Conservation (phyloP, 37 sponge, comb jelly and placozoan species). For the Diacarnus erythraeanus region DNA sequence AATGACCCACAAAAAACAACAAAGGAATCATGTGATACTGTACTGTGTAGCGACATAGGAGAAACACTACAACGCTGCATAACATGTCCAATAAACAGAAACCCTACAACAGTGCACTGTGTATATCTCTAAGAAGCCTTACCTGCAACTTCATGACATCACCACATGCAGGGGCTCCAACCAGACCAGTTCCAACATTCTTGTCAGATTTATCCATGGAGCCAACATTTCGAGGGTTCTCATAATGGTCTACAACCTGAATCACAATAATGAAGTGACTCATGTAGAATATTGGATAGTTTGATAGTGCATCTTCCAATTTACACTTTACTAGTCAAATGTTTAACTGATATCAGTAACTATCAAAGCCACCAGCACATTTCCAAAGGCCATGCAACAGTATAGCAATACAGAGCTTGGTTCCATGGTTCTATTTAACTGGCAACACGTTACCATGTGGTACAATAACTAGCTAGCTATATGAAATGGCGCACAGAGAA, state of each 20-base stretch:
- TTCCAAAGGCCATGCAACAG: too few species aligned
- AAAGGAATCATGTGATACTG: too few species aligned
- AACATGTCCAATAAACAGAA: not conserved
- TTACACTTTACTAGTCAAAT: not conserved
- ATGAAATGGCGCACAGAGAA: too few species aligned
- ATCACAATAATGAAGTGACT: too few species aligned
- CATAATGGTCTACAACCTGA: constrained; percentile 96
- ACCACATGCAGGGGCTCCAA: constrained; percentile 98
- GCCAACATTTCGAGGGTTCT: constrained; percentile 95
- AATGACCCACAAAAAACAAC: too few species aligned
- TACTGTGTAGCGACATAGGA: too few species aligned
- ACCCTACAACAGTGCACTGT: not conserved
- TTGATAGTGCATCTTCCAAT: too few species aligned
- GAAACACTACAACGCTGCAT: not conserved
- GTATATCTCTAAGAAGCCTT: not conserved
- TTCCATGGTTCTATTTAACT: too few species aligned
- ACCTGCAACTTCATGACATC: constrained; percentile 99
- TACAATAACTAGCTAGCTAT: too few species aligned
- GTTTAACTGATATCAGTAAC: not conserved
- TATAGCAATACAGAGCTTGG: too few species aligned
- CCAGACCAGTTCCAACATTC: constrained; percentile 93
- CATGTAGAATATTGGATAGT: not conserved
- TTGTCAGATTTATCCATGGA: constrained; percentile 78
- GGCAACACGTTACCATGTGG: too few species aligned
- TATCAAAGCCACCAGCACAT: not conserved